A percentile compares a stretch with the other conserved stretches of the same genome.
Conservation (phyloP, 1,140 invertebrate species). For the Panulirus ornatus region DNA sequence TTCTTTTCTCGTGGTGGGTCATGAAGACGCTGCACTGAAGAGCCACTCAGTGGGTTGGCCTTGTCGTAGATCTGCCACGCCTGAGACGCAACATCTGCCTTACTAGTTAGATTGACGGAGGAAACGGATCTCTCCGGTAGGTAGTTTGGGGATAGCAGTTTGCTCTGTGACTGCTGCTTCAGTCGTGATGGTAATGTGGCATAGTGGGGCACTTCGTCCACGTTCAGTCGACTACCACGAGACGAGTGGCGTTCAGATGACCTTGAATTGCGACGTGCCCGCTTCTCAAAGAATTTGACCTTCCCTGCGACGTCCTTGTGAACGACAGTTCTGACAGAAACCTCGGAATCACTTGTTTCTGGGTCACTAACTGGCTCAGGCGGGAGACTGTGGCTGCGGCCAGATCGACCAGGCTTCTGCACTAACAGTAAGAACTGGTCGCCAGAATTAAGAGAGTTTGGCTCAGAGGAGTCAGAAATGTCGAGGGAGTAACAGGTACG, state of each 20-base stretch:
- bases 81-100: constrained; percentile 68
- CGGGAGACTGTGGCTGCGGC: constrained; percentile 70
- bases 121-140: constrained; percentile 77
- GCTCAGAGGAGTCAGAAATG: constrained; percentile 78
- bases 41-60: constrained; percentile 56
- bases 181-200: constrained; percentile 77
- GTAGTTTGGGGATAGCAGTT: constrained; percentile 76
- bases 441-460: constrained; percentile 74
- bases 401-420: constrained; percentile 65
- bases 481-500: constrained; percentile 81
- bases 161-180: constrained; percentile 76
- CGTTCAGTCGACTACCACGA: constrained; percentile 62
- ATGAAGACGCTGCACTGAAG: constrained; percentile 43
- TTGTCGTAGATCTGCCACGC: constrained; percentile 67
- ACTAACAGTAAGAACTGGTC: constrained; percentile 74
- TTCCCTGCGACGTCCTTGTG: constrained; percentile 84
- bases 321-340: constrained; percentile 75
- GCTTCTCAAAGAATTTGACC: constrained; percentile 89
- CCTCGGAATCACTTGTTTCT: constrained; percentile 75
- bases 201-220: constrained; percentile 76
- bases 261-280: constrained; percentile 72
- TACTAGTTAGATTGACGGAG: constrained; percentile 75
- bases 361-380: constrained; percentile 66
- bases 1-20: constrained; percentile 39
- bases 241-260: constrained; percentile 73